Conservation (phyloP, 64 coral and sea anemone genomes). For the Actinia tenebrosa region DNA sequence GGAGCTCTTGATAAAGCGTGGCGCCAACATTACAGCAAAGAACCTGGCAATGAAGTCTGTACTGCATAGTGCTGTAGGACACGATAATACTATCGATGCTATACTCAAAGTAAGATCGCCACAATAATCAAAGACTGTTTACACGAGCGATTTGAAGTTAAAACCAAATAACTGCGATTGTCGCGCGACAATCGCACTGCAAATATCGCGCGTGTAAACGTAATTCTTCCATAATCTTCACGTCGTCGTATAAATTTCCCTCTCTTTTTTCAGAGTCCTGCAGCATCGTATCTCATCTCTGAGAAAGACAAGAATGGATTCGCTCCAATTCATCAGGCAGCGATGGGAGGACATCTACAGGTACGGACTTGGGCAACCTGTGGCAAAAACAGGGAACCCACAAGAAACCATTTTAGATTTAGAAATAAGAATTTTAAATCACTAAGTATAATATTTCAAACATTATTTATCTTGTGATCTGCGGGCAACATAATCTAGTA, state of each 20-base stretch:
- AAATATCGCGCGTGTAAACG: too few species aligned
- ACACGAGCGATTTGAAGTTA: too few species aligned
- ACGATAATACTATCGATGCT: slow-evolving; percentile 21
- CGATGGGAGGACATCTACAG: slow-evolving; percentile 24
- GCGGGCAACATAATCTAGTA: too few species aligned
- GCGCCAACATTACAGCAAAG: slow-evolving; percentile 58
- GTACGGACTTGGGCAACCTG: neutral
- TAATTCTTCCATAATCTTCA: too few species aligned
- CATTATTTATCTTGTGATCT: too few species aligned
- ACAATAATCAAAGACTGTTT: too few species aligned
- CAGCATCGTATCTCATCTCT: slow-evolving; percentile 43
- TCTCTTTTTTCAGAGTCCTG: slow-evolving; percentile 11
- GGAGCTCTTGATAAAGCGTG: slow-evolving; percentile 38
- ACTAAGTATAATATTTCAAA: too few species aligned
- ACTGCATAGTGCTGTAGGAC: slow-evolving; percentile 36
- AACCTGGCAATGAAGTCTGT: slow-evolving; percentile 25
- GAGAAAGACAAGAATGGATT: slow-evolving; percentile 43
- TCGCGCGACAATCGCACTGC: too few species aligned
- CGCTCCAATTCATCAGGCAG: slow-evolving; percentile 35
- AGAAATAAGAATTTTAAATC: too few species aligned
- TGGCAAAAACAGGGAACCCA: too few species aligned
- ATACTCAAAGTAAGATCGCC: slow-evolving; percentile 34
- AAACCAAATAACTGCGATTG: too few species aligned
- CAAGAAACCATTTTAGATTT: too few species aligned
- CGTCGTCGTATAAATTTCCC: neutral